Base-by-base conservation (phyloP, 2,888 invertebrate genomes). In the Girardia tigrina region DNA sequence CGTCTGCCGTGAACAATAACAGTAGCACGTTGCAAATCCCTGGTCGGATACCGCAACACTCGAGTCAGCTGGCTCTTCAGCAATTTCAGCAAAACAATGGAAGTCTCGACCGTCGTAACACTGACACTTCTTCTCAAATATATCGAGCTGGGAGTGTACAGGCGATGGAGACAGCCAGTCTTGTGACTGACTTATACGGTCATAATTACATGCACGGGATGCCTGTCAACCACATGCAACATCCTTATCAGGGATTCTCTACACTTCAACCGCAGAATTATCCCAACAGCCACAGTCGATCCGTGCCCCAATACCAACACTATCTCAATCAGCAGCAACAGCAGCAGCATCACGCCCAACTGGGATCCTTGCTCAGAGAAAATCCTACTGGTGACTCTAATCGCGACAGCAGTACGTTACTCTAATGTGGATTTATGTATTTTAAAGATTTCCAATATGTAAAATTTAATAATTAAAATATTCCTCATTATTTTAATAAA, bases 1-100 rank as follows among this genome's bases (percentile, higher is more conserved):
- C n/a, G n/a, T 56, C 56, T 56, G 56, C 56, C 4, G n/a, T 56
- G 4, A 56, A 56, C n/a, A 56, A 56, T 56, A 56, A 23, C n/a
- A 56, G 56, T 56, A 56, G 56, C n/a, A 56, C 56, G n/a, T n/a
- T 56, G n/a, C 56, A 56, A n/a, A 56, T 56, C 4, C 56, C 56
- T n/a, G 56, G 56, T 56, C 56, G 56, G 23, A 56, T 56, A 16
- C 56, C 56, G 23, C 56, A 56, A n/a, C 56, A 56, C 23, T 56
- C 56, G 4, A 56, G n/a, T n/a, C 56, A 56, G 23, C 23, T 56
- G n/a, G 56, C 8, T 20, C n/a, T 56, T 8, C 56, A 56, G n/a
- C 56, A 56, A 16, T 56, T 20, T 16, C 56, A 56, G n/a, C 56
- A 56, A n/a, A 56, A 56, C n/a, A 56, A 56, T 56, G 56, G 56